Percentiles rank a stretch among this genome's conserved stretches.
Conservation (phyloP, 30 jellyfish, hydroid and myxozoan genomes). For the Catostylus mosaicus region DNA sequence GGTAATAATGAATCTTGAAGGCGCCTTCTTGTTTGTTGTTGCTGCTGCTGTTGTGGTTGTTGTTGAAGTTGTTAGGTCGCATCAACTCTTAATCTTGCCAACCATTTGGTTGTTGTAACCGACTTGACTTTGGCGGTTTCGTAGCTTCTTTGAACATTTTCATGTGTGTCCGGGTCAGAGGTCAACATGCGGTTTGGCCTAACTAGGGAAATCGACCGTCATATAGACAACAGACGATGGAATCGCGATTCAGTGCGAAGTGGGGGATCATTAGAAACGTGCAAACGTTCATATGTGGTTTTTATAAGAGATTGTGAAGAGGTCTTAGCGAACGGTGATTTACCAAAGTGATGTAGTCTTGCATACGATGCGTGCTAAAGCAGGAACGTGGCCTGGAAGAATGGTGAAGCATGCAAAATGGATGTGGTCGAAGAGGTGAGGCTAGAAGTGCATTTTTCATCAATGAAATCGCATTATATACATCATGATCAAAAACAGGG, state of each 20-base stretch:
- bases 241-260: too few relatives aligned
- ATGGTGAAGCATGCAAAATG: slow-evolving; percentile 47
- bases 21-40: too few relatives aligned
- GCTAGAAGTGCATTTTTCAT: too few relatives aligned
- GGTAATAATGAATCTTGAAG: too few relatives aligned
- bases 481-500: too few relatives aligned
- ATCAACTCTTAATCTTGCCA: not conserved
- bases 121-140: not conserved
- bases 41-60: not conserved
- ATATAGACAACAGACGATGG: too few relatives aligned
- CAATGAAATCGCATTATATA: too few relatives aligned
- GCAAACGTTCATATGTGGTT: not conserved
- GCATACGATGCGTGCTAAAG: slow-evolving; percentile 16
- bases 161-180: slow-evolving; percentile 13
- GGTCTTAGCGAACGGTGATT: too few relatives aligned
- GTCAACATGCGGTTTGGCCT: slow-evolving; percentile 11
- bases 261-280: too few relatives aligned
- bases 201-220: not conserved
- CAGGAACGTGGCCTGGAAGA: slow-evolving; percentile 1
- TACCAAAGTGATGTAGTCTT: too few relatives aligned
- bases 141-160: not conserved
- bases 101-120: not conserved
- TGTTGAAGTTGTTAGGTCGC: not conserved
- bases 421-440: slow-evolving; percentile 57
- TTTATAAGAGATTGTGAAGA: not conserved